Base-by-base conservation (phyloP, 2,888 invertebrate species). In the Cantharis rustica region DNA sequence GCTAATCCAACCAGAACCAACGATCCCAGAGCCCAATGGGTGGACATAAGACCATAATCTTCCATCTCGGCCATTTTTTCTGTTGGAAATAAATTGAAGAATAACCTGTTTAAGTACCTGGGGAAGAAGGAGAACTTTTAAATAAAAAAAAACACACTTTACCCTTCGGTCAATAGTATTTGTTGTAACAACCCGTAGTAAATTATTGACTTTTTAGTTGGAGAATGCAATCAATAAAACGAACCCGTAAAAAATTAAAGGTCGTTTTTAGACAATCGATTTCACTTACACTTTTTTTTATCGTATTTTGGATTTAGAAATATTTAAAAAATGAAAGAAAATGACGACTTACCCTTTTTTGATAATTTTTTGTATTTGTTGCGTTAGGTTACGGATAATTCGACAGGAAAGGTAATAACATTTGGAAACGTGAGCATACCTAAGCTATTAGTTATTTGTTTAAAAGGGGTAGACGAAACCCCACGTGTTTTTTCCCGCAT, bases 1-100 rank as follows among this genome's bases (percentile, higher is more conserved):
- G 91, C 90, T 47, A 92, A 88, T 2, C 91, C 92, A 1, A 91
- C 90, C 75, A 92, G 86, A 75, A 92, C 88, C 11, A 91, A 86
- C 5, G 91, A 89, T 1, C 92, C 92, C 13, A 92, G 88, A 3
- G 91, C 91, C 91, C 91, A 91, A 9, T 92, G 89, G 70, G 85
- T 85, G 73, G 86, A 82, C 88, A 90, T 63, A 87, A 89, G 81
- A 11, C 82, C 82, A 69, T 84, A 84, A 75, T 84, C 84, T 80
- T 85, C 76, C 10, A 75, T 73, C n/a, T 75, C 76, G 69, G 72
- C 27, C 80, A 80, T 80, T 70, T 23, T 23, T 11, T 3, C n/a
- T n/a, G 1, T 47, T n/a, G n/a, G n/a, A n/a, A 27, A 10, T 27
- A 27, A 27, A 10, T 11, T 23, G 1, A 23, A 23, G 1, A 23